phyloP scores from a whole-genome alignment of 2,888 invertebrate genomes.

The Stegana nigrithorax region DNA sequence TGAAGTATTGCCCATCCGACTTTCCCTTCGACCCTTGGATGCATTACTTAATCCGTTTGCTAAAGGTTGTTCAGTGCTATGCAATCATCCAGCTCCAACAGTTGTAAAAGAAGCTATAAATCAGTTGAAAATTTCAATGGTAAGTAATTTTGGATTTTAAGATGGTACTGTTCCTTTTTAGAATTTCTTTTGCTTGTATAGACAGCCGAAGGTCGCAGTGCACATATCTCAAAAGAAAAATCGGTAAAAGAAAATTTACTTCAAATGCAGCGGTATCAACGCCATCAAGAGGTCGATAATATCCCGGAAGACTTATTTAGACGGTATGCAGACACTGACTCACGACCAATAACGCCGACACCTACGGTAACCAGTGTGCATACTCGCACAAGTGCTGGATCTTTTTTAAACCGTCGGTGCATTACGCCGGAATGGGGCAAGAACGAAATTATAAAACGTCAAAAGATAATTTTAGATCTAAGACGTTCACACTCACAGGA shows the following conservation, averaged over 20 bases:
- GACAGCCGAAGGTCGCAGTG: constrained; percentile 52
- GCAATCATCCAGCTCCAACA: constrained; percentile 85
- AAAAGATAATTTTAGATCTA: constrained; percentile 80
- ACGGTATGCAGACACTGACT: constrained; percentile 87
- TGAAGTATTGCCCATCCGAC: constrained; percentile 78
- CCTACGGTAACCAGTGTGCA: constrained; percentile 81
- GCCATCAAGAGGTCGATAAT: constrained; percentile 69
- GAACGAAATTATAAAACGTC: constrained; percentile 71
- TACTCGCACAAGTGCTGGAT: constrained; percentile 75
- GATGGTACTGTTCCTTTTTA: not conserved
- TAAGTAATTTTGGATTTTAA: constrained; percentile 52
- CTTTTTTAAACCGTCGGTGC: constrained; percentile 72
- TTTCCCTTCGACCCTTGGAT: constrained; percentile 81
- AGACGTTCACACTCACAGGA: constrained; percentile 69
- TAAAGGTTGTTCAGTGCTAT: constrained; percentile 82
- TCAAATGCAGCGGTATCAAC: constrained; percentile 29
- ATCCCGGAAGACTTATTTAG: constrained; percentile 82
- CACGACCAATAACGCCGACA: constrained; percentile 83
- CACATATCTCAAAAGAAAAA: constrained; percentile 36
- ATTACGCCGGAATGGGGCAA: constrained; percentile 78
- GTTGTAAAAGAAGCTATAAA: constrained; percentile 79
- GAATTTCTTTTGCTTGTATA: constrained; percentile 3
- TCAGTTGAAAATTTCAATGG: constrained; percentile 79
- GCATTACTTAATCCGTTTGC: constrained; percentile 86
- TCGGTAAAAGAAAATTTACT: constrained; percentile 20